A percentile compares a stretch with the other conserved stretches of the same genome.
These are phyloP conservation scores for Xylocampa areola DNA, from an alignment of 2,888 invertebrate species.

Conservation along the genomic window DNA sequence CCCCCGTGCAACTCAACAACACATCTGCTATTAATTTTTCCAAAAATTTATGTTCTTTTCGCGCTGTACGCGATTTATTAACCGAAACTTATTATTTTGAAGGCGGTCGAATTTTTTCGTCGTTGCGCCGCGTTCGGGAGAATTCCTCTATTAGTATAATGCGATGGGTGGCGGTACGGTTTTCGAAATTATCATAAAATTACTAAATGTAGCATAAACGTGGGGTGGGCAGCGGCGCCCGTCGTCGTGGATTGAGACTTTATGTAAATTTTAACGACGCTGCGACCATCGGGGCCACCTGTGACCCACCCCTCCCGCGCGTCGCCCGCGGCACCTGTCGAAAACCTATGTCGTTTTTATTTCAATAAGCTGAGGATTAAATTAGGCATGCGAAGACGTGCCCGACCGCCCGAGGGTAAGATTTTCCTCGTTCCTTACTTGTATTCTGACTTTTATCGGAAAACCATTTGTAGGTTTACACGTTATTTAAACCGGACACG, in stretches of 20 bases:
- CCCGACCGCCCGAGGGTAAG: conserved; percentile 63
- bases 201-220: conserved; percentile 90
- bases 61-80: conserved; percentile 85
- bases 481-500: conserved; percentile 51
- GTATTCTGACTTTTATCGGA: conserved; percentile 61
- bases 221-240: conserved; percentile 86
- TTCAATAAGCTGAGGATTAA: conserved; percentile 89
- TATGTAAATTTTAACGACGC: conserved; percentile 90
- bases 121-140: conserved; percentile 73
- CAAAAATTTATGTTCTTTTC: conserved; percentile 83
- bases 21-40: conserved; percentile 88
- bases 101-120: conserved; percentile 81
- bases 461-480: conserved; percentile 61
- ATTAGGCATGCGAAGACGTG: conserved; percentile 86
- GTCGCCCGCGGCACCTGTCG: conserved; percentile 85
- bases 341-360: conserved; percentile 90
- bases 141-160: conserved; percentile 89
- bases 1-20: conserved; percentile 82
- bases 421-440: conserved; percentile 72
- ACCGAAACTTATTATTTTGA: conserved; percentile 86
- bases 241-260: conserved; percentile 89
- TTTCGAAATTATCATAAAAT: conserved; percentile 90
- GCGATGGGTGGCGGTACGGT: conserved; percentile 89
- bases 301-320: conserved; percentile 78
- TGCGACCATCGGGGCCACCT: conserved; percentile 89